Percentiles rank a stretch among this genome's conserved stretches.
These are phyloP conservation scores for Bathynomus jamesi DNA, from an alignment of 1,140 invertebrate species.

Conservation along the genomic window DNA sequence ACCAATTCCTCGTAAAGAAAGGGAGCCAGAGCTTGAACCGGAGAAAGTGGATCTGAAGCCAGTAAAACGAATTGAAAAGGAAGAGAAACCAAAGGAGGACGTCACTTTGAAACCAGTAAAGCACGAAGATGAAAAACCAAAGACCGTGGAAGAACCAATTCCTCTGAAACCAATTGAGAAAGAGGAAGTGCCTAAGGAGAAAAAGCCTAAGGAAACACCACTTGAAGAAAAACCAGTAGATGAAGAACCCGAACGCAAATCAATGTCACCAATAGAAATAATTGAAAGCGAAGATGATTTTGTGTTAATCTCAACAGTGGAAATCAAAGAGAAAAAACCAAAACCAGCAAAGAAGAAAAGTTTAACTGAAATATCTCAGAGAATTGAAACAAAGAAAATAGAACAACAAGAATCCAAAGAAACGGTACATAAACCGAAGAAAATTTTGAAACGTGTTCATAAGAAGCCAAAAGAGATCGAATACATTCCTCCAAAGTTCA, in stretches of 20 bases:
- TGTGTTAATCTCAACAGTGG: background rate
- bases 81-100: slow-evolving; percentile 24
- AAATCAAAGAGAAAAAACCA: slow-evolving; percentile 35
- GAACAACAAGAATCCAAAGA: slow-evolving; percentile 32
- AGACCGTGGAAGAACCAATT: slow-evolving; percentile 16
- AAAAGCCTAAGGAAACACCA: background rate
- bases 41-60: slow-evolving; percentile 15
- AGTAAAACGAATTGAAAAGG: slow-evolving; percentile 3
- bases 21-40: slow-evolving; percentile 7
- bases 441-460: slow-evolving; percentile 18
- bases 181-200: slow-evolving; percentile 2
- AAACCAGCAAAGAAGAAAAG: slow-evolving; percentile 43
- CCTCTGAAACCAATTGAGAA: slow-evolving; percentile 2
- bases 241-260: slow-evolving; percentile 43
- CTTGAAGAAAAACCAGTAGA: slow-evolving; percentile 1
- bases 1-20: too few species aligned
- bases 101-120: slow-evolving; percentile 21
- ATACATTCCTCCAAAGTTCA: slow-evolving; percentile 57
- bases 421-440: slow-evolving; percentile 20
- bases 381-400: slow-evolving; percentile 20
- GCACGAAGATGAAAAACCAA: slow-evolving; percentile 6
- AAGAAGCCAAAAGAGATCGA: slow-evolving; percentile 33
- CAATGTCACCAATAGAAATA: too few species aligned
- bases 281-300: too few species aligned
- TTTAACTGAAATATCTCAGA: slow-evolving; percentile 37